These are phyloP conservation scores for Tachypleus tridentatus DNA, from an alignment of 1,140 invertebrate species.

Conservation along the genomic window DNA sequence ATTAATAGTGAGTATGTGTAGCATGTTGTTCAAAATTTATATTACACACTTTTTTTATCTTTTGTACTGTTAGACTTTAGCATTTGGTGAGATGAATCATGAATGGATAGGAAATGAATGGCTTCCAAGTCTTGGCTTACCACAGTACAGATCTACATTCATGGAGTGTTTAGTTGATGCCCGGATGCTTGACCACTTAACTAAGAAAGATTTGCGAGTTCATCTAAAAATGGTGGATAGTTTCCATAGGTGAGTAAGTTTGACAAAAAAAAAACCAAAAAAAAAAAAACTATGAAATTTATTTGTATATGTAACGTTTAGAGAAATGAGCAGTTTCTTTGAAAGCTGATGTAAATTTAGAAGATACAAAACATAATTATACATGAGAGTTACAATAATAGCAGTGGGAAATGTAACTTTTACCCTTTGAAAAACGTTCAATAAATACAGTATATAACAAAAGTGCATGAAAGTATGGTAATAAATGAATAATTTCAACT, in stretches of 20 bases:
- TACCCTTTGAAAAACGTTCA: too few relatives aligned
- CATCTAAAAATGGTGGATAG: slow-evolving; percentile 99
- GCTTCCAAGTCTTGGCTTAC: slow-evolving; percentile 87
- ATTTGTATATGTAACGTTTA: too few relatives aligned
- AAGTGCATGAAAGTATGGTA: too few relatives aligned
- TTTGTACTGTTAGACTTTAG: slow-evolving; percentile 51
- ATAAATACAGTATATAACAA: too few relatives aligned
- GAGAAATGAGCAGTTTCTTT: too few relatives aligned
- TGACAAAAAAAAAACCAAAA: neutral
- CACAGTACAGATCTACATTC: slow-evolving; percentile 89
- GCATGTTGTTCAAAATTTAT: neutral
- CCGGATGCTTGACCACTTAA: slow-evolving; percentile 91
- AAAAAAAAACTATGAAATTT: too few relatives aligned
- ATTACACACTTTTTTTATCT: neutral
- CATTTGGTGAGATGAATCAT: slow-evolving; percentile 99
- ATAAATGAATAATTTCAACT: too few relatives aligned
- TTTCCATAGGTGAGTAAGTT: slow-evolving; percentile 73
- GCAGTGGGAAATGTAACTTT: too few relatives aligned
- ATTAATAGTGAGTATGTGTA: neutral
- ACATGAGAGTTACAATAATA: too few relatives aligned
- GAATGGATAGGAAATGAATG: slow-evolving; percentile 99
- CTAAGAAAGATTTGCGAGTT: slow-evolving; percentile 94
- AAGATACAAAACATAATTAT: too few relatives aligned
- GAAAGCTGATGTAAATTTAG: too few relatives aligned
- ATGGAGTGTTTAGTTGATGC: slow-evolving; percentile 99